Evolutionary conservation across 2,797 vertebrate genomes (phyloP), one percentile per base, ranked within the genome.

Genomic region (Spheniscus humboldti): DNA sequence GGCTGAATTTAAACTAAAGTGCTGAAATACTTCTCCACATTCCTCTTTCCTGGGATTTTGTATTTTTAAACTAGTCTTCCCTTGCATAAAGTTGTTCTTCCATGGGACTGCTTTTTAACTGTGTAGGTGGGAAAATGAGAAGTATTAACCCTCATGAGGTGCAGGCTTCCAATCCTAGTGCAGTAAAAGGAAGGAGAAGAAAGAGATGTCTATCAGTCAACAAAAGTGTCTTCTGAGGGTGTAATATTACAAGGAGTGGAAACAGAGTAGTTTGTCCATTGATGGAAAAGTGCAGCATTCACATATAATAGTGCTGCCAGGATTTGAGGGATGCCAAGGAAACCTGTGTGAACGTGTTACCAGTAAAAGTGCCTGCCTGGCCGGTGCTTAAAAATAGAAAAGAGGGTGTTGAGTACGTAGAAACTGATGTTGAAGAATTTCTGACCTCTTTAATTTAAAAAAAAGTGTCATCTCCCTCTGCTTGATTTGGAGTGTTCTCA

Each of bases 1-100:
- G 90, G 59, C 71, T 97, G 95, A 96, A 96, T 97, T 97, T 98
- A 97, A 98, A 94, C 63, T 91, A 87, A 81, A 91, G 87, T 91
- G 57, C 87, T 95, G 87, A 94, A 96, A 90, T 85, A 68, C 82
- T 96, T 95, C 71, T 89, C 66, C 35, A 67, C 75, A 52, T 96
- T 97, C 74, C 39, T 53, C 79, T 69, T 97, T 68, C 63, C 76
- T 89, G 86, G 81, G 76, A 96, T 92, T 97, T 94, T 93, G 76
- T 80, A 60, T 92, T 92, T 97, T 96, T 96, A 89, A 92, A 78
- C 20, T 76, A 30, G 37, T 56, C 39, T 83, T 94, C 28, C 60
- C 69, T 91, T 74, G 55, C 73, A 80, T 39, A 68, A 95, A 88
- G 33, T 72, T 83, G 9, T 47, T 80, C 43, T 88, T 94, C 55